These are phyloP conservation scores for Ellobius talpinus DNA, from an alignment of 2,113 vertebrate species.

Conservation along the genomic window DNA sequence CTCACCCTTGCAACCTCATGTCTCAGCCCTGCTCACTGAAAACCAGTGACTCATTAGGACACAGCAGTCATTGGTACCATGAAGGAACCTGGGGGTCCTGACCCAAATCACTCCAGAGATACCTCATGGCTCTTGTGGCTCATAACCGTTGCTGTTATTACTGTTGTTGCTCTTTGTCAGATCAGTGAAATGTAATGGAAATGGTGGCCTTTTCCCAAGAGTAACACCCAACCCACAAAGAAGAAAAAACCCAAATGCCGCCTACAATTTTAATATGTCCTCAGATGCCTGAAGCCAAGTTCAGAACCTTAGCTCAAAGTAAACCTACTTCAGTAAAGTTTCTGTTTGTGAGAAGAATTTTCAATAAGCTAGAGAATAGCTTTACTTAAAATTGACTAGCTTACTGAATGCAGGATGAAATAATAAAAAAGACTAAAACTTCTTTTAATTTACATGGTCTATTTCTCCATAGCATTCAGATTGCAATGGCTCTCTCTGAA, in stretches of 20 bases:
- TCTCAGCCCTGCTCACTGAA: neutral
- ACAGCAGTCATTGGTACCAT: neutral
- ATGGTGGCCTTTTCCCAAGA: neutral
- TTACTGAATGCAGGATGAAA: neutral
- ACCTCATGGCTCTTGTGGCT: neutral
- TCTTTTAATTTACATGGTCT: neutral
- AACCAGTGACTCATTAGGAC: neutral
- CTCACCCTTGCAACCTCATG: neutral
- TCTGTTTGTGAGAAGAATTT: slow-evolving; percentile 54
- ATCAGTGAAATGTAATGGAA: neutral
- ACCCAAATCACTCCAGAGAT: neutral
- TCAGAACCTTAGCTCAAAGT: slow-evolving; percentile 60
- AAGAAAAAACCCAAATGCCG: slow-evolving; percentile 1
- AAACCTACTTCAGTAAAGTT: slow-evolving; percentile 44
- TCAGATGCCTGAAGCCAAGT: slow-evolving; percentile 39
- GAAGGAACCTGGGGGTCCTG: neutral
- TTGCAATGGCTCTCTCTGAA: neutral
- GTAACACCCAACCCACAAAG: neutral
- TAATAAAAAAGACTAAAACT: slow-evolving; percentile 2
- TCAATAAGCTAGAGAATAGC: neutral
- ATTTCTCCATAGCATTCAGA: neutral
- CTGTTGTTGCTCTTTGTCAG: slow-evolving; percentile 20
- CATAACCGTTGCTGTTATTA: neutral
- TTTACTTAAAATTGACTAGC: slow-evolving; percentile 44
- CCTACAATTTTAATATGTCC: slow-evolving; percentile 30